Conservation (phyloP, 1,140 invertebrate genomes). For the Agraylea sexmaculata region DNA sequence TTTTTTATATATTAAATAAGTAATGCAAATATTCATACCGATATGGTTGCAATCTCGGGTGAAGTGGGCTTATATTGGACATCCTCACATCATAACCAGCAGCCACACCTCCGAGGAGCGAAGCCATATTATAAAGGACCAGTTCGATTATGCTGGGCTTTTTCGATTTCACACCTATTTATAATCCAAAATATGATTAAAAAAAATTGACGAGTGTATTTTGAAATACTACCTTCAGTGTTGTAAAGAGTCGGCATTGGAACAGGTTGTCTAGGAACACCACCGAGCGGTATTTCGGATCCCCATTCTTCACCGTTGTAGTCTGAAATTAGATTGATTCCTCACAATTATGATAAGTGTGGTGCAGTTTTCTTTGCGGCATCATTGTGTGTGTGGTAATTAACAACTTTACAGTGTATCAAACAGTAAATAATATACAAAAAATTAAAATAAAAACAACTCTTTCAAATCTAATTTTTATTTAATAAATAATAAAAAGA, state of each 20-base stretch:
- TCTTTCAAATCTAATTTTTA: too few species aligned
- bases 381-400: too few species aligned
- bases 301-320: constrained; percentile 53
- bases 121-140: constrained; percentile 81
- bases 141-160: constrained; percentile 70
- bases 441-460: too few species aligned
- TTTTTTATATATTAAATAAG: constrained; percentile 1
- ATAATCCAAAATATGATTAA: not conserved
- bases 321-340: constrained; percentile 31
- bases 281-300: constrained; percentile 45
- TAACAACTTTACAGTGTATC: too few species aligned
- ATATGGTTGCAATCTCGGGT: constrained; percentile 62
- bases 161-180: constrained; percentile 42
- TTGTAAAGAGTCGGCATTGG: constrained; percentile 67
- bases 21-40: constrained; percentile 30
- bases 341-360: too few species aligned
- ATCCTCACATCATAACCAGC: constrained; percentile 84
- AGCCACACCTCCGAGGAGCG: constrained; percentile 76
- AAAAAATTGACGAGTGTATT: not conserved
- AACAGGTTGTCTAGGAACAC: constrained; percentile 42
- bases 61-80: constrained; percentile 71
- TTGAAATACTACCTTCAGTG: constrained; percentile 42
- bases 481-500: too few species aligned
- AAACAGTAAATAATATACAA: too few species aligned
- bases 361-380: too few species aligned